A percentile compares a stretch with the other conserved stretches of the same genome.
These are phyloP conservation scores for Drosophila nr. perissopoda DNA, from an alignment of 2,888 invertebrate genomes.

Conservation along the genomic window DNA sequence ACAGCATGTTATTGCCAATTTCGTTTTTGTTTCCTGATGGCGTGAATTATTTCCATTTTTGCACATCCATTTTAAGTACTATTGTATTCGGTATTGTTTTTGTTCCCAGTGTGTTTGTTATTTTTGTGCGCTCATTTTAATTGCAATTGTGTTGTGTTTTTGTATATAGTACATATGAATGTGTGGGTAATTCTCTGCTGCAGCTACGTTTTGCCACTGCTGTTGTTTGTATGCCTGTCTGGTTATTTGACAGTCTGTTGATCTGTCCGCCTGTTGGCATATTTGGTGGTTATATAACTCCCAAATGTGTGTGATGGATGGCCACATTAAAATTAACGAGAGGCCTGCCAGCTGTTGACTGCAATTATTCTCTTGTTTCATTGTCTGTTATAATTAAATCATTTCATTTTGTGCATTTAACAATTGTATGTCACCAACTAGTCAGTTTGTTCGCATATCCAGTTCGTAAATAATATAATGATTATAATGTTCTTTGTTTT, in stretches of 20 bases:
- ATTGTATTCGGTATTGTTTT: constrained; percentile 36
- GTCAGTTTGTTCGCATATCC: constrained; percentile 17
- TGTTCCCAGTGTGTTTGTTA: constrained; percentile 54
- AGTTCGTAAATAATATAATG: constrained; percentile 45
- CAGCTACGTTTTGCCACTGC: constrained; percentile 16
- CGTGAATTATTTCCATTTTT: constrained; percentile 73
- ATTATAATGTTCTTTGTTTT: constrained; percentile 49
- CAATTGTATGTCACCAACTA: constrained; percentile 63
- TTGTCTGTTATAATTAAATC: constrained; percentile 80
- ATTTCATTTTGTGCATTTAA: constrained; percentile 77
- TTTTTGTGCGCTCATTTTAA: constrained; percentile 65
- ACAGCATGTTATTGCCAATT: constrained; percentile 62
- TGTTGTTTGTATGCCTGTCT: constrained; percentile 20
- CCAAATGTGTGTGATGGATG: constrained; percentile 50
- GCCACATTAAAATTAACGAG: constrained; percentile 56
- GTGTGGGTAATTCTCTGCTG: constrained; percentile 40
- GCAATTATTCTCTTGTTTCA: constrained; percentile 73
- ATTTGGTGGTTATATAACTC: constrained; percentile 52
- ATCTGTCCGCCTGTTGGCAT: constrained; percentile 34
- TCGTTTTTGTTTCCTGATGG: constrained; percentile 36
- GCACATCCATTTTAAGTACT: constrained; percentile 42
- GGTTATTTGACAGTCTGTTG: constrained; percentile 24
- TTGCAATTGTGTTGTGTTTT: constrained; percentile 70
- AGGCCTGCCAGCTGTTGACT: constrained; percentile 49
- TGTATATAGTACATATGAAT: constrained; percentile 27